These are phyloP conservation scores for Leptodactylus fallax DNA, from an alignment of 2,797 vertebrate genomes.

Conservation along the genomic window DNA sequence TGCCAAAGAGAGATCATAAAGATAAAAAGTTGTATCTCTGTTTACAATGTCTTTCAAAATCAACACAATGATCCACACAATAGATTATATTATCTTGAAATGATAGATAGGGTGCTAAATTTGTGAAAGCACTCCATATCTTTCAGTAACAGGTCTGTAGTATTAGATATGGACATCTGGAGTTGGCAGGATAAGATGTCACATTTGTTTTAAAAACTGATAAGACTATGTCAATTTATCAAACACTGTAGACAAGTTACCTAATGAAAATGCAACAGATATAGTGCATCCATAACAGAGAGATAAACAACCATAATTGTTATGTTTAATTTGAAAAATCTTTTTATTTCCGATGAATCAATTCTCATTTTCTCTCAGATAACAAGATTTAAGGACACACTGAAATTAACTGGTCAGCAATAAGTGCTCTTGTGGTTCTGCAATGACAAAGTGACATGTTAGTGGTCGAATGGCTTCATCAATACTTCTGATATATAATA, in stretches of 20 bases:
- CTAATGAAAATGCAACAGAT: neutral
- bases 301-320: neutral
- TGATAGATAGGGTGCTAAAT: slow-evolving; percentile 56
- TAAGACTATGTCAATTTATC: slow-evolving; percentile 31
- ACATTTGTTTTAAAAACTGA: slow-evolving; percentile 15
- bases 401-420: neutral
- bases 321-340: neutral
- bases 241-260: slow-evolving; percentile 7
- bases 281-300: neutral
- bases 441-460: too few species aligned
- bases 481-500: too few species aligned
- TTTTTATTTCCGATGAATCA: neutral
- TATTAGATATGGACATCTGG: slow-evolving; percentile 60
- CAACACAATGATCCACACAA: slow-evolving; percentile 50
- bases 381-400: neutral
- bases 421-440: neutral
- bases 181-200: neutral
- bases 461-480: too few species aligned
- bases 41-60: slow-evolving; percentile 6
- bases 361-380: neutral
- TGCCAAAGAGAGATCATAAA: slow-evolving; percentile 41
- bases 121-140: slow-evolving; percentile 61
- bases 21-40: slow-evolving; percentile 45
- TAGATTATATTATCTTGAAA: slow-evolving; percentile 57
- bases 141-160: slow-evolving; percentile 61